Base-by-base conservation (phyloP, 2,113 vertebrate species). In the Protomyctophum bolini region DNA sequence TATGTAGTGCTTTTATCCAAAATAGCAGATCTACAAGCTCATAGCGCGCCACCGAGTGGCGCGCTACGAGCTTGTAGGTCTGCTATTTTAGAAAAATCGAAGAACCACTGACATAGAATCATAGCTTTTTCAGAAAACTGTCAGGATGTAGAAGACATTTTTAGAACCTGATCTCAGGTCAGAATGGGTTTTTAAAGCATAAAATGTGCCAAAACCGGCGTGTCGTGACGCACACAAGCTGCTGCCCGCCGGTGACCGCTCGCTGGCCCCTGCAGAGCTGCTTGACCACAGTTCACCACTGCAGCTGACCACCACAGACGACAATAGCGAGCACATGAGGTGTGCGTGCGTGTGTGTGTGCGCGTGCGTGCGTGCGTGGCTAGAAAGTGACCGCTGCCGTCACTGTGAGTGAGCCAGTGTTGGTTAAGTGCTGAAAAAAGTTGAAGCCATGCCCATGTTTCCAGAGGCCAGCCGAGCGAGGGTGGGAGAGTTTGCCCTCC, bases 401-500 rank as follows among this genome's bases (percentile, higher is more conserved):
- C 15, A 78, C 62, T 65, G 67, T 82, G 68, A 73, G 67, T 82
- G 68, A 73, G 55, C 55, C 11, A 79, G 52, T 79, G 75, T 83
- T 75, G 33, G 33, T 21, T 67, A 52, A 52, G 56, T 54, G 33
- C 58, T 47, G 51, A 10, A 41, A 66, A 66, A 15, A 28, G 14
- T 63, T 81, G 62, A 75, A 83, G 57, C 63, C 2, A 10, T 66
- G 71, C 67, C 78, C 70, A 9, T 15, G 51, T 83, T 87, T 86
- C 76, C 72, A 84, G 75, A 79, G 77, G 72, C 81, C 75, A 75
- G 78, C 77, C 72, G 61, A 60, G 73, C 72, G 61, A 60, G 73
- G 86, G 84, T 87, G 76, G 83, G 85, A 69, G 73, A 77, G 72
- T 86, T 78, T 61, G 70, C 75, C 76, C 80, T 73, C 79, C 80